Conservation (phyloP, 2,797 vertebrate genomes). For the Mionectes olivaceus region DNA sequence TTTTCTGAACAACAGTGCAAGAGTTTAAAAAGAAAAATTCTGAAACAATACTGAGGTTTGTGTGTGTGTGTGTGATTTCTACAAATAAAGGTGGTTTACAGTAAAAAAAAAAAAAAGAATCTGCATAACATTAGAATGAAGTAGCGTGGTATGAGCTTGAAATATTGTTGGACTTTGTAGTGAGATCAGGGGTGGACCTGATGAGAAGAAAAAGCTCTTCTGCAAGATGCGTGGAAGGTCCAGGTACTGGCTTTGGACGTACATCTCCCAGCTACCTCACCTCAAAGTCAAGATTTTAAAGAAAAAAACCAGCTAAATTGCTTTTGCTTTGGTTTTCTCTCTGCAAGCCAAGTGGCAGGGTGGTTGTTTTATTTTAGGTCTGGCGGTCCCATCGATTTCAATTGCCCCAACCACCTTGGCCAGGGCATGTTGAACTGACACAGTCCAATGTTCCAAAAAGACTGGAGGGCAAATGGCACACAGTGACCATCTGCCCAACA, state of each 20-base stretch:
- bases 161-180: background rate
- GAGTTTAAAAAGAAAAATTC: background rate
- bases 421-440: background rate
- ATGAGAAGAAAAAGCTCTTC: background rate
- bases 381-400: background rate
- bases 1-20: background rate
- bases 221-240: background rate
- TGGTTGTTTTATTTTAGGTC: background rate
- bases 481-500: background rate
- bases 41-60: background rate
- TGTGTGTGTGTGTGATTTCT: background rate
- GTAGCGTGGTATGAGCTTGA: background rate
- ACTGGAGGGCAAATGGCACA: background rate
- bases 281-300: background rate
- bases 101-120: background rate
- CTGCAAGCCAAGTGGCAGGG: background rate
- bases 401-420: background rate
- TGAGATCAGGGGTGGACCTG: background rate
- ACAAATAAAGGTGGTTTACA: background rate
- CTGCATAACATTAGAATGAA: background rate
- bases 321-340: background rate
- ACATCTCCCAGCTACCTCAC: accelerated
- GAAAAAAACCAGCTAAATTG: background rate
- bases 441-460: background rate
- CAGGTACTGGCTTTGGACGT: background rate